Conservation (phyloP, 2,113 vertebrate genomes). For the Podarcis muralis region DNA sequence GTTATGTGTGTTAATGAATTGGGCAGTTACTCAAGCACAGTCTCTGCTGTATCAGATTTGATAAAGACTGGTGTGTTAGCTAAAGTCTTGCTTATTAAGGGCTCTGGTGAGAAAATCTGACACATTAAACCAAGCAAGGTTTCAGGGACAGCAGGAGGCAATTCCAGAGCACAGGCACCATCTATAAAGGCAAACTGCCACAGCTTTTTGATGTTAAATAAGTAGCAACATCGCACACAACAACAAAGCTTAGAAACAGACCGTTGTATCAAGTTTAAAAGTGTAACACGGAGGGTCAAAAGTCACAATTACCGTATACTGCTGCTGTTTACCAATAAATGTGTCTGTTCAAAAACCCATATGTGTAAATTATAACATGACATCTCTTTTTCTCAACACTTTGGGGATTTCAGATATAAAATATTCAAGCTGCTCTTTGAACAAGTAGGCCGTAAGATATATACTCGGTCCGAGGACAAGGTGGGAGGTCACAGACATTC, state of each 20-base stretch:
- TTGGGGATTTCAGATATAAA: slow-evolving; percentile 36
- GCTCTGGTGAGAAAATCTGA: slow-evolving; percentile 76
- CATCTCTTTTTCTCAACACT: slow-evolving; percentile 16
- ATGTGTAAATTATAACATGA: slow-evolving; percentile 29
- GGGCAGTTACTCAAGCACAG: slow-evolving; percentile 60
- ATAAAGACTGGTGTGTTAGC: slow-evolving; percentile 66
- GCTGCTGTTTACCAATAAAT: slow-evolving; percentile 55
- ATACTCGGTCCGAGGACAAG: slow-evolving; percentile 44
- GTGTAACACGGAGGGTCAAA: slow-evolving; percentile 72
- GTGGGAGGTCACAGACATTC: slow-evolving; percentile 70
- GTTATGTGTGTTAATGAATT: slow-evolving; percentile 59
- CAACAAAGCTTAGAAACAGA: slow-evolving; percentile 74
- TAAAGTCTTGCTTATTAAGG: slow-evolving; percentile 65
- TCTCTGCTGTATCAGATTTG: slow-evolving; percentile 65
- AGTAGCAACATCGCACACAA: slow-evolving; percentile 76
- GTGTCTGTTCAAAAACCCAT: slow-evolving; percentile 39
- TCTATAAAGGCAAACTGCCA: slow-evolving; percentile 77
- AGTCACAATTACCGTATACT: slow-evolving; percentile 64
- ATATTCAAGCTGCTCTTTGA: slow-evolving; percentile 39
- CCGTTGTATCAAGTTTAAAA: slow-evolving; percentile 78
- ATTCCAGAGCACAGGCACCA: slow-evolving; percentile 77
- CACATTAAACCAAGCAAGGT: slow-evolving; percentile 73
- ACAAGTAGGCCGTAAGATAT: slow-evolving; percentile 42
- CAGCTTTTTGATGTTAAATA: slow-evolving; percentile 80
- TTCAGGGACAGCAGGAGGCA: slow-evolving; percentile 75